Percentiles rank a stretch among this genome's conserved stretches.
These are phyloP conservation scores for Solenodon paradoxus DNA, from an alignment of 2,113 vertebrate species.

Conservation along the genomic window DNA sequence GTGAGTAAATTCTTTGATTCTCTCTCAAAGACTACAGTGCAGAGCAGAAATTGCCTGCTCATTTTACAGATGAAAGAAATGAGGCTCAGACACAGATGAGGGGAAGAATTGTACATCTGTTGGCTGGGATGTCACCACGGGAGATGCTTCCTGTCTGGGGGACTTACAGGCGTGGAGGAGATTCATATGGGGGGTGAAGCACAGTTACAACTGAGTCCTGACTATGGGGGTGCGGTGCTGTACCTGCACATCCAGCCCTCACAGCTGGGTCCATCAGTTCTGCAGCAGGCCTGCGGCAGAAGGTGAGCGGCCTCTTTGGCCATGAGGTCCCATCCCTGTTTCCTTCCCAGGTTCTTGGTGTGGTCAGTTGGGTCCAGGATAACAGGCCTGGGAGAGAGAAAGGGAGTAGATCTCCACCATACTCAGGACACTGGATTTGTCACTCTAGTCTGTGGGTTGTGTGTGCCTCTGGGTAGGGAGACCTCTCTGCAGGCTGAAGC, in stretches of 20 bases:
- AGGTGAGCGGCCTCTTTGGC: constrained; percentile 30
- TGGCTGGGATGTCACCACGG: not conserved
- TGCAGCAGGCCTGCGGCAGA: constrained; percentile 10
- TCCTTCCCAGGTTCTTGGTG: constrained; percentile 61
- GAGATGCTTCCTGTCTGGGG: not conserved
- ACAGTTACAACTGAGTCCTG: not conserved
- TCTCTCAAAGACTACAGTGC: not conserved
- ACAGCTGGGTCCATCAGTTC: not conserved
- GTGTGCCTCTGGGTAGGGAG: not conserved
- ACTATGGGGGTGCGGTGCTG: accelerated
- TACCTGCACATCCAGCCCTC: constrained; percentile 57
- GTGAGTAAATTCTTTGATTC: not conserved
- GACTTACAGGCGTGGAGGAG: not conserved
- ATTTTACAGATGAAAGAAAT: not conserved
- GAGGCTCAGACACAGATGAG: not conserved
- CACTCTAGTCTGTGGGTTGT: not conserved
- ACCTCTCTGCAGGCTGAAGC: not conserved
- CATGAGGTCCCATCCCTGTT: constrained; percentile 59
- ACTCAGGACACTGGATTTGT: not conserved
- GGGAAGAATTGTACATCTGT: not conserved
- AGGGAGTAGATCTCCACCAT: not conserved
- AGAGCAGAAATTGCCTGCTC: not conserved
- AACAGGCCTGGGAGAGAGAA: constrained; percentile 61
- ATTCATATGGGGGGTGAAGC: not conserved
- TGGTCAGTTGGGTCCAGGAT: constrained; percentile 77